phyloP scores from a whole-genome alignment of 2,888 invertebrate species.

The Dryocosmus kuriphilus region DNA sequence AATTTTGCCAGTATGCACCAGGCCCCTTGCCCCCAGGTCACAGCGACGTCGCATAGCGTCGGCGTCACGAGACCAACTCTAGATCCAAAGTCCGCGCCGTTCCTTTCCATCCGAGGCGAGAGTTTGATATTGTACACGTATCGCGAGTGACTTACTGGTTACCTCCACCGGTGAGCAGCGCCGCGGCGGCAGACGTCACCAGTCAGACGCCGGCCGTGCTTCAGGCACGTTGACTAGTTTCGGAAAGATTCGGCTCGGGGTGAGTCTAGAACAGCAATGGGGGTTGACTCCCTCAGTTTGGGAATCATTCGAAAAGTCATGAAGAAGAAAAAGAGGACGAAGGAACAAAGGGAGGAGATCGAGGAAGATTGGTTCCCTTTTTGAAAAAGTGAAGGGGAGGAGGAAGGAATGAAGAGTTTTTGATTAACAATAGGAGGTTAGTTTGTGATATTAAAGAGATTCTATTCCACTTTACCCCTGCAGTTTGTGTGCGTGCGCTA shows the following conservation, averaged over 20 bases:
- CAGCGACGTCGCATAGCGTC: slow-evolving; percentile 80
- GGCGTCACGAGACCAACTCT: slow-evolving; percentile 79
- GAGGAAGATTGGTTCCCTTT: slow-evolving; percentile 21
- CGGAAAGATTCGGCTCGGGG: background rate
- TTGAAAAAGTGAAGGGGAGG: background rate
- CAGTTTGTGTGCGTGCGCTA: slow-evolving; percentile 42
- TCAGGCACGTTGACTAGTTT: slow-evolving; percentile 63
- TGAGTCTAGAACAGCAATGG: background rate
- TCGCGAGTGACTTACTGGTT: slow-evolving; percentile 65
- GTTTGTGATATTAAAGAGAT: background rate
- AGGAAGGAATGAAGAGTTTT: background rate
- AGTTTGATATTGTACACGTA: slow-evolving; percentile 61
- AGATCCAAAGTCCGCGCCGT: slow-evolving; percentile 33
- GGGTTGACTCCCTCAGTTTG: background rate
- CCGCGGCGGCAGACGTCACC: slow-evolving; percentile 66
- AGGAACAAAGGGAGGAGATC: background rate
- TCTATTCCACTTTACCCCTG: background rate
- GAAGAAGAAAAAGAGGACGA: background rate
- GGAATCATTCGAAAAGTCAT: background rate
- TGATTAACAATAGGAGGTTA: slow-evolving; percentile 27
- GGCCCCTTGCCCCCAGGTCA: slow-evolving; percentile 62
- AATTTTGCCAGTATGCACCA: slow-evolving; percentile 46
- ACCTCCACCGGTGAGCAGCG: slow-evolving; percentile 60
- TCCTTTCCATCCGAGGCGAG: slow-evolving; percentile 48
- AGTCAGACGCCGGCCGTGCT: slow-evolving; percentile 74